Evolutionary conservation across 2,888 invertebrate genomes (phyloP).

Genomic region (Erebia epiphron): DNA sequence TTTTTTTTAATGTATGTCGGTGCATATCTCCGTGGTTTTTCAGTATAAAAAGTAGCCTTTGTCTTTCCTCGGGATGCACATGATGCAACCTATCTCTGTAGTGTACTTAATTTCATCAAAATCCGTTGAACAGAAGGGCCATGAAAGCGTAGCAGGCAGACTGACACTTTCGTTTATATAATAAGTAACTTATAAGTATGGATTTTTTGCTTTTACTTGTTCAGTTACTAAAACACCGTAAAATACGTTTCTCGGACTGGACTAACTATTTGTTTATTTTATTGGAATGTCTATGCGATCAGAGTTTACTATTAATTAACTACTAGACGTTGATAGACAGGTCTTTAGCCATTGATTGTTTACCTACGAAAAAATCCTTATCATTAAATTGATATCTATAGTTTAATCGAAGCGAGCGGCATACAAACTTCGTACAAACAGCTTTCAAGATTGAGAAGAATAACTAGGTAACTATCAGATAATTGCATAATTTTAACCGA

Average conservation of each 20-base stretch:
- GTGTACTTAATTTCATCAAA: no score
- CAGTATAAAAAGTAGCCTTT: no score
- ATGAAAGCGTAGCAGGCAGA: neutral
- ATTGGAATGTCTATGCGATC: no score
- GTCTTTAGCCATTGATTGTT: constrained; percentile 43
- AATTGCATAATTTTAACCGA: constrained; percentile 13
- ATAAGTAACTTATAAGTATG: no score
- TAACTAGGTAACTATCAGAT: constrained; percentile 14
- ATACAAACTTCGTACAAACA: neutral
- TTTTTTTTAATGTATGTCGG: no score
- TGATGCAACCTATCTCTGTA: no score
- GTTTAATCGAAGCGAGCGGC: constrained; percentile 14
- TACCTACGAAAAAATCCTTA: constrained; percentile 42
- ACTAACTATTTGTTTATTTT: neutral
- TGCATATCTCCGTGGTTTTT: no score
- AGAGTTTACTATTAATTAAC: neutral
- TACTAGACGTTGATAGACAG: constrained; percentile 28
- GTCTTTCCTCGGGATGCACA: no score
- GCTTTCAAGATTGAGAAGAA: constrained; percentile 6
- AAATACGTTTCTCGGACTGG: no score
- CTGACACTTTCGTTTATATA: neutral
- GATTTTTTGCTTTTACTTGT: no score
- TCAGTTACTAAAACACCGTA: no score
- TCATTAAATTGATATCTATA: constrained; percentile 38
- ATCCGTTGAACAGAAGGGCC: no score